Evolutionary conservation across 2,113 vertebrate genomes (phyloP).

Genomic region (Chauna torquata): DNA sequence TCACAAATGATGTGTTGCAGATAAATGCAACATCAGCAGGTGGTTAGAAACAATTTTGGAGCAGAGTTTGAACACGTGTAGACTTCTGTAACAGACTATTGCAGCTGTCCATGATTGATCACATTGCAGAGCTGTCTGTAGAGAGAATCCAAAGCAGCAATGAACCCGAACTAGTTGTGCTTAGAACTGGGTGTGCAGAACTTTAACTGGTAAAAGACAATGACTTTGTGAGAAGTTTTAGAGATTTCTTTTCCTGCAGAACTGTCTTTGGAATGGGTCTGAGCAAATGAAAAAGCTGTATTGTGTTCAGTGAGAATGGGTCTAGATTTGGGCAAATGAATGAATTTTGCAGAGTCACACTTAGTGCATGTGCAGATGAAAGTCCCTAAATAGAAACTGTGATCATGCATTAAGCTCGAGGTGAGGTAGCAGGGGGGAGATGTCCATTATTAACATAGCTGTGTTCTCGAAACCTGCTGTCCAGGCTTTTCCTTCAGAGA

Average conservation of each 20-base stretch:
- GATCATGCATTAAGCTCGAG: rapidly evolving
- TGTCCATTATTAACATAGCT: background rate
- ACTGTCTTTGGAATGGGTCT: background rate
- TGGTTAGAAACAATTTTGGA: background rate
- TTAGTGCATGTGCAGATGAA: background rate
- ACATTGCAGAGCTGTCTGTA: background rate
- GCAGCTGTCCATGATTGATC: background rate
- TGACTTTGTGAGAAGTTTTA: background rate
- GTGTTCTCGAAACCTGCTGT: background rate
- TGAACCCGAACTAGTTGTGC: background rate
- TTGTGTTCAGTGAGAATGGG: background rate
- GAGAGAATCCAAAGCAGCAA: background rate
- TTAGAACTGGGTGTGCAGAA: background rate
- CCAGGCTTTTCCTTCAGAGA: background rate
- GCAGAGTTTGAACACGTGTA: background rate
- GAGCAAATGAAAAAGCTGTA: background rate
- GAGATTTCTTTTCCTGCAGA: background rate
- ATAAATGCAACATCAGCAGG: background rate
- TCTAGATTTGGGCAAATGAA: background rate
- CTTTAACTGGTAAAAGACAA: background rate
- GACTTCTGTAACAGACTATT: background rate
- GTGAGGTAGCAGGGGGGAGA: too few relatives aligned
- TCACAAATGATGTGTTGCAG: background rate
- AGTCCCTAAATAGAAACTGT: background rate
- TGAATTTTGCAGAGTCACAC: background rate